Evolutionary conservation across 64 coral and sea anemone genomes (phyloP).

Genomic region (Stichodactyla mertensii): DNA sequence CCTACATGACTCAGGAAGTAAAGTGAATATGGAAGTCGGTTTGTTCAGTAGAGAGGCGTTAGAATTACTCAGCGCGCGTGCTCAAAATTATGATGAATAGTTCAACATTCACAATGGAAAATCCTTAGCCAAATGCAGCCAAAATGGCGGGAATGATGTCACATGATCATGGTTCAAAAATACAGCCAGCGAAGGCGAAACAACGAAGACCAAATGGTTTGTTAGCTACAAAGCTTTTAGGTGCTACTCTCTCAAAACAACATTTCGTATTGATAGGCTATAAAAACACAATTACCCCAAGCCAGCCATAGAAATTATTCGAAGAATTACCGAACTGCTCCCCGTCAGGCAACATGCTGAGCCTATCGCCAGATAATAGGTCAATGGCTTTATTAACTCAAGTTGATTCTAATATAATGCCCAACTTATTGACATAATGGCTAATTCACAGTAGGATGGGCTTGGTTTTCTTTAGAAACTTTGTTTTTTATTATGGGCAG

Average conservation of each 20-base stretch:
- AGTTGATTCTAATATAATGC: background rate
- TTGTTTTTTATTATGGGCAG: too few relatives aligned
- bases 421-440: background rate
- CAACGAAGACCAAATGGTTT: too few relatives aligned
- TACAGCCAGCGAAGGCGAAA: too few relatives aligned
- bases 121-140: background rate
- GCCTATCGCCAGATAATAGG: background rate
- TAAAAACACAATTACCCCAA: background rate
- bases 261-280: background rate
- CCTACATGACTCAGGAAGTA: too few relatives aligned
- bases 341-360: background rate
- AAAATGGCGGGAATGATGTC: too few relatives aligned
- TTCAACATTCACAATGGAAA: background rate
- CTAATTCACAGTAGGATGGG: background rate
- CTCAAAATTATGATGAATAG: background rate
- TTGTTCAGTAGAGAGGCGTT: too few relatives aligned
- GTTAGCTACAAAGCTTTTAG: too few relatives aligned
- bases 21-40: too few relatives aligned
- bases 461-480: background rate
- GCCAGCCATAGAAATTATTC: background rate
- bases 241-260: too few relatives aligned
- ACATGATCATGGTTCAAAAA: too few relatives aligned
- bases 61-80: background rate
- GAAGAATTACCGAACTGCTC: background rate
- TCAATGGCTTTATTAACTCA: background rate